Conservation (phyloP, 2,113 vertebrate species). For the Epinephelus cyanopodus region DNA sequence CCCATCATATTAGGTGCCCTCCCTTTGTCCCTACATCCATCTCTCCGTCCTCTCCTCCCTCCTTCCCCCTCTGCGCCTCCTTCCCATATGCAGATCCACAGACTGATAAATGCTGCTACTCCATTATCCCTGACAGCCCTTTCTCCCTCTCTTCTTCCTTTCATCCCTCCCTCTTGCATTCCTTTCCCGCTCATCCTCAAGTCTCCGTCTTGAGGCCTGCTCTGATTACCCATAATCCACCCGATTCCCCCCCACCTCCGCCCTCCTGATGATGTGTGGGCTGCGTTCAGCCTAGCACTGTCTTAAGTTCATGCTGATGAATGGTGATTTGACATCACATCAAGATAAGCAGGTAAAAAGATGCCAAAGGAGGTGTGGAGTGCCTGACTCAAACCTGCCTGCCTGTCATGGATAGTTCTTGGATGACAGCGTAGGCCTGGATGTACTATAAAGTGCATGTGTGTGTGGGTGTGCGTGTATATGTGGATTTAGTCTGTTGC, state of each 20-base stretch:
- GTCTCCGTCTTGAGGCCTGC: slow-evolving; percentile 60
- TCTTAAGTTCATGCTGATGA: slow-evolving; percentile 62
- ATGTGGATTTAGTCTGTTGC: slow-evolving; percentile 20
- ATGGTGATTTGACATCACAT: slow-evolving; percentile 72
- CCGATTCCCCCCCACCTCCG: slow-evolving; percentile 21
- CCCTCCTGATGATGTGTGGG: slow-evolving; percentile 65
- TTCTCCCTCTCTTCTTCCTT: slow-evolving; percentile 60
- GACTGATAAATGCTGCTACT: slow-evolving; percentile 76
- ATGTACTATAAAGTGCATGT: background rate
- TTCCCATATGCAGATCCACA: slow-evolving; percentile 65
- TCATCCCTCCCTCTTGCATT: slow-evolving; percentile 65
- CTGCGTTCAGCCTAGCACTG: slow-evolving; percentile 43
- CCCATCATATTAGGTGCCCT: slow-evolving; percentile 56
- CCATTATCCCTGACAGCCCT: slow-evolving; percentile 75
- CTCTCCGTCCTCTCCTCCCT: slow-evolving; percentile 36
- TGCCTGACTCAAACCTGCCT: slow-evolving; percentile 27
- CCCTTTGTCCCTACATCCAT: slow-evolving; percentile 60
- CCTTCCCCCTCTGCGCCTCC: slow-evolving; percentile 20
- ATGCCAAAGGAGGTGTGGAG: slow-evolving; percentile 61
- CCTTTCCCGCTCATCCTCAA: slow-evolving; percentile 69
- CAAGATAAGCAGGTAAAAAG: slow-evolving; percentile 67
- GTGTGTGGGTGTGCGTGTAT: background rate
- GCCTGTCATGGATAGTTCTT: slow-evolving; percentile 49
- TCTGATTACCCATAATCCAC: slow-evolving; percentile 74
- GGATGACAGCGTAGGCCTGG: slow-evolving; percentile 24